These are phyloP conservation scores for Poeciliopsis infans DNA, from an alignment of 2,797 vertebrate genomes.

Conservation along the genomic window DNA sequence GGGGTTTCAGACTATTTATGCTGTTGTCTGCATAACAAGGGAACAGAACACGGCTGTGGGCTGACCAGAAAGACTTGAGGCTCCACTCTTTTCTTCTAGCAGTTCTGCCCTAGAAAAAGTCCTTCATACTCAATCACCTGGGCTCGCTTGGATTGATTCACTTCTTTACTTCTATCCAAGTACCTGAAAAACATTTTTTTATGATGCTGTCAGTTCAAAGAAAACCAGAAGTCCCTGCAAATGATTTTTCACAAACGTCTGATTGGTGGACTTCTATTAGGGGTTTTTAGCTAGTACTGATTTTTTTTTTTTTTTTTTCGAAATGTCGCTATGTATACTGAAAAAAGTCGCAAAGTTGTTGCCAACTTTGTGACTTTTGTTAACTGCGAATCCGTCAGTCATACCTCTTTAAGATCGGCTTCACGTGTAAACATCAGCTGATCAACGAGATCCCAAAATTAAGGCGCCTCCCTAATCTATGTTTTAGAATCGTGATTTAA, in stretches of 20 bases:
- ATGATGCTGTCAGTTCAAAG: not conserved
- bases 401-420: too few species aligned
- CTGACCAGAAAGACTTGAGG: not conserved
- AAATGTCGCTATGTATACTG: too few species aligned
- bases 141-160: not conserved
- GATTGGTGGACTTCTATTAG: not conserved
- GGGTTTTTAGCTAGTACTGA: too few species aligned
- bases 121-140: not conserved
- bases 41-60: conserved; percentile 36
- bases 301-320: too few species aligned
- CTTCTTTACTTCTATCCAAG: not conserved
- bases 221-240: not conserved
- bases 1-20: conserved; percentile 42
- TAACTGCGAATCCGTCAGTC: too few species aligned
- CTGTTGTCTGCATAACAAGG: conserved; percentile 36
- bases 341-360: too few species aligned
- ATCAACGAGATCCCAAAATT: too few species aligned
- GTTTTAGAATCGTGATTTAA: not conserved
- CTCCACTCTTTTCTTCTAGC: not conserved
- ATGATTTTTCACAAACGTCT: not conserved
- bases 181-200: not conserved
- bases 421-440: too few species aligned
- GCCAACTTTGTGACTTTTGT: too few species aligned
- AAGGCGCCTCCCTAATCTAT: too few species aligned
- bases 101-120: not conserved